Base-by-base conservation (phyloP, 2,888 invertebrate genomes). In the Sicus ferrugineus region DNA sequence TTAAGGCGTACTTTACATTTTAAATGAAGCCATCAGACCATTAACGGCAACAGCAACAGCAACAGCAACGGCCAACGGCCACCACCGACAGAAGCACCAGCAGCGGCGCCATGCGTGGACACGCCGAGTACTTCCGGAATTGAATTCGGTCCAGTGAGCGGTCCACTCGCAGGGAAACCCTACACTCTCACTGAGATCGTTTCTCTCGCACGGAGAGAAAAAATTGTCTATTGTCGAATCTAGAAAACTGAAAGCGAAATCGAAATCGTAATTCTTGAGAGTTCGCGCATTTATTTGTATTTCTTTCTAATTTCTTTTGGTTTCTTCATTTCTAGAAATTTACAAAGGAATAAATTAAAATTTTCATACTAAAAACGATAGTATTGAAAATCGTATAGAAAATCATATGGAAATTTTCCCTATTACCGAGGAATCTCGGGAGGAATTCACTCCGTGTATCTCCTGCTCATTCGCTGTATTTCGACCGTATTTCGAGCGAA, bases 1-100 rank as follows among this genome's bases (percentile, higher is more conserved):
- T 69, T 72, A 74, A 69, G 65, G 34, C 48, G 54, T 59, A 59
- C 67, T 67, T 67, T 67, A 48, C 67, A 67, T 67, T 58, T 31
- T 42, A 58, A 59, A 59, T 59, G 46, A 67, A 48, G 21, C 59
- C 67, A 31, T 23, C 19, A n/a, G 14, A 50, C 14, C 34, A 54
- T 34, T 23, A 31, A 19, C 26, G 26, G 2, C 26, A 48, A n/a
- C 26, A 30, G 11, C 38, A 21, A 7, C 38, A 34, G 23, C 34
- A 42, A 6, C 50, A 50, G 14, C 50, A 50, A n/a, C n/a, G n/a
- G n/a, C n/a, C n/a, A n/a, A n/a, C n/a, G n/a, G n/a, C n/a, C 64
- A 52, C 9, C 38, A 52, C 52, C 64, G 30, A 21, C 28, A 23
- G 11, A 2, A 5, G 38, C 42, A 7, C 23, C 23, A 38, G 7